Evolutionary conservation across 2,888 invertebrate species (phyloP), one percentile per base, ranked within the genome.

Genomic region (Macaria notata): DNA sequence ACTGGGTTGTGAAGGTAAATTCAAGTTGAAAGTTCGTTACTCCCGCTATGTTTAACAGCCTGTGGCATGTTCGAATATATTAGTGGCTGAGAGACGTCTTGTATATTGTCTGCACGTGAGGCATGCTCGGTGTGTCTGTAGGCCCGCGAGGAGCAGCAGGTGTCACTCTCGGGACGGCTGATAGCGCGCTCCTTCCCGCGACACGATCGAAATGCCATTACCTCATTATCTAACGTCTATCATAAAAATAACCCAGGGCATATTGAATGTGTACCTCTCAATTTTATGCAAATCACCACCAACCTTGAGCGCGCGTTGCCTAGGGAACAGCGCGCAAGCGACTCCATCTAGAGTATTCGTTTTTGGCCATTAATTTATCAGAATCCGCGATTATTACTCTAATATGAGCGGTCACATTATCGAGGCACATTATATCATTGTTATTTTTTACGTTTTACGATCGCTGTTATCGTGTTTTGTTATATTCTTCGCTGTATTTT

Each of bases 1-100:
- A 84, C 56, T 85, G 81, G 81, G 69, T 82, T 42, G 19, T 80
- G 29, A 81, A 85, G 84, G 84, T 85, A 83, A 41, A n/a, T 9
- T 41, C 41, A 9, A 41, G 4, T n/a, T 36, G 5, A 7, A 36
- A 36, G 41, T 8, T 3, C 39, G 4, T 3, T 9, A 39, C 5
- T 39, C 3, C n/a, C 39, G 31, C 48, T 29, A 50, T 29, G n/a
- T 44, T 50, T 44, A 36, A 29, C 44, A 33, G 33, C 5, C 19
- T 19, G 19, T 19, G 19, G 19, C 19, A 19, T 19, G 19, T 19
- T 19, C 19, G 19, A 19, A 19, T 19, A 19, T 19, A 19, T 19
- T 19, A 19, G 19, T 19, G 19, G 19, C 19, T 19, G 19, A 19
- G 19, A 19, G 41, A 41, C 4, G n/a, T 4, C 19, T 19, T 36